Evolutionary conservation across 35 echinoderm and acorn worm genomes (phyloP), one percentile per base, ranked within the genome.

Genomic region (Apostichopus parvimensis): DNA sequence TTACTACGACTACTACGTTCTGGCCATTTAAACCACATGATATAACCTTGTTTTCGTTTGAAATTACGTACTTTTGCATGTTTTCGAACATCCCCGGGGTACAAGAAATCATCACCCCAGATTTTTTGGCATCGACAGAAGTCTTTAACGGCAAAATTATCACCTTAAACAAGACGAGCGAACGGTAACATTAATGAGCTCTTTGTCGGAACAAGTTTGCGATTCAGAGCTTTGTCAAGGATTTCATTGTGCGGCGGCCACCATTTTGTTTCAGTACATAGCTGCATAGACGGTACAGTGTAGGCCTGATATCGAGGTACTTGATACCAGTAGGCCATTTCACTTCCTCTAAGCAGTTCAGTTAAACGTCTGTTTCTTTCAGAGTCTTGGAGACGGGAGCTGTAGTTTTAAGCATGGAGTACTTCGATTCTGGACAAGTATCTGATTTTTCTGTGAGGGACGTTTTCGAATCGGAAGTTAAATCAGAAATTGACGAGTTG

Each of bases 401-500:
- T 34, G 25, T 45, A 18, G 57, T 52, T 78, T 91, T 73, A 25
- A 88, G 66, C 45, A 98, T 98, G 94, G 96, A 98, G 55, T 98
- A 94, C 77, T 94, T 91, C 45, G 94, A 94, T 81, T 93, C 73
- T 53, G 83, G 88, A 25, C 86, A 94, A 54, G 83, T 92, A 59
- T 88, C 82, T 23, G 95, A 96, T 20, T 92, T 96, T 73, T 97
- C 95, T 13, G 94, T 98, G 70, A 76, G 89, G 9, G 96, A 98
- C 92, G 92, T 98, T n/a, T 98, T 98, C 76, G 94, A 95, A 53
- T 88, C 90, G 59, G 96, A 98, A 91, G 94, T 98, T 5, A 95
- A 95, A 61, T 95, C 92, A 18, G 96, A 98, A 94, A 95, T 98
- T 90, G 94, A 95, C 56, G 87, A 98, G 70, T 58, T 98, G 80